Evolutionary conservation across 2,797 vertebrate genomes (phyloP).

Genomic region (Hippopotamyrus pictus): DNA sequence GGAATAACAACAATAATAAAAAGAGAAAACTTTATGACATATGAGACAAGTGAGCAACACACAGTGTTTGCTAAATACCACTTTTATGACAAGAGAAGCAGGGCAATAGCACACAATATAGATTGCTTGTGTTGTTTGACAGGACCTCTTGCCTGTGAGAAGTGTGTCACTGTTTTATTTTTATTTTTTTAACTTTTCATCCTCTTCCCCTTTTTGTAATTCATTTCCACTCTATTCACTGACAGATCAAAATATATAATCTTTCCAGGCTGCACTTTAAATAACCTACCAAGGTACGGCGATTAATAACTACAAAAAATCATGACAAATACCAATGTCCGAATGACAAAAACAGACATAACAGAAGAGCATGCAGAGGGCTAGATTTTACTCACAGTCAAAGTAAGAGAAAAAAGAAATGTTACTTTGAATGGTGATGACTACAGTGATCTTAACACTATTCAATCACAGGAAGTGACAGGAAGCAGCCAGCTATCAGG

Average conservation of each 20-base stretch:
- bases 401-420: background rate
- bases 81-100: background rate
- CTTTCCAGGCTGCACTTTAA: constrained; percentile 10
- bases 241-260: background rate
- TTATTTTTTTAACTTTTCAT: background rate
- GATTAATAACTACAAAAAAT: constrained; percentile 34
- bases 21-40: background rate
- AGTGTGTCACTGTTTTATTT: background rate
- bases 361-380: background rate
- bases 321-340: constrained; percentile 31
- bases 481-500: constrained; percentile 5
- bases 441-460: background rate
- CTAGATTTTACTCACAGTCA: constrained; percentile 18
- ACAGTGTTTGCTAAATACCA: background rate
- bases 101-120: background rate
- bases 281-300: constrained; percentile 26
- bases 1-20: constrained; percentile 12
- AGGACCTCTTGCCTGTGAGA: background rate
- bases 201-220: background rate
- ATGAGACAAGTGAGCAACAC: background rate
- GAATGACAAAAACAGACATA: constrained; percentile 36
- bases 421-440: background rate
- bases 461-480: constrained; percentile 8
- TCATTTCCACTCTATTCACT: background rate
- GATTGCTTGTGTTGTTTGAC: background rate